phyloP scores from a whole-genome alignment of 2,888 invertebrate genomes.

The Spilarctia lutea region DNA sequence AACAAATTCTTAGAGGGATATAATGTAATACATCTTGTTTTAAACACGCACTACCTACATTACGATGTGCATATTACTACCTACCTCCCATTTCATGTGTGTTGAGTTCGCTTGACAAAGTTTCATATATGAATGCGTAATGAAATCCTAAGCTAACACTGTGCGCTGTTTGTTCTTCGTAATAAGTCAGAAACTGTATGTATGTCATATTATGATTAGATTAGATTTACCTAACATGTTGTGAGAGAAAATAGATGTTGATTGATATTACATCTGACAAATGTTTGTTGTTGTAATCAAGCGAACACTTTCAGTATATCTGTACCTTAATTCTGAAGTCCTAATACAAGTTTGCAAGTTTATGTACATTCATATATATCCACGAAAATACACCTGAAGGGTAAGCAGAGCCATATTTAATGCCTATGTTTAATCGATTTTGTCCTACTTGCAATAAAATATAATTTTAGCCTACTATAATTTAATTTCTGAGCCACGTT shows the following conservation, averaged over 20 bases:
- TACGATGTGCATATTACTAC: neutral
- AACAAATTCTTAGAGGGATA: neutral
- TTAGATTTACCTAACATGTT: neutral
- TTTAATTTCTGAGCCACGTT: too few relatives aligned
- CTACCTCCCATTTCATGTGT: slow-evolving; percentile 1
- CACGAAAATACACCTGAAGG: too few relatives aligned
- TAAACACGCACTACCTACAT: neutral
- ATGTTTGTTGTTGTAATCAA: neutral
- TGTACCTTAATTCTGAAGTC: neutral
- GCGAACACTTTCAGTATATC: neutral
- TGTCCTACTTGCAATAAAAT: too few relatives aligned
- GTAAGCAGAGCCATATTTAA: too few relatives aligned
- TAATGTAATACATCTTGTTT: neutral
- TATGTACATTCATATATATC: too few relatives aligned
- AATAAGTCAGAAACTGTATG: slow-evolving; percentile 3
- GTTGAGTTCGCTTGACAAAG: slow-evolving; percentile 22
- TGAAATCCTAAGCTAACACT: slow-evolving; percentile 33
- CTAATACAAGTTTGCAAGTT: neutral
- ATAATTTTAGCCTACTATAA: too few relatives aligned
- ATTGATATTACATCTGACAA: neutral
- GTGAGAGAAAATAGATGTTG: neutral
- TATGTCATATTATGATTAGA: neutral
- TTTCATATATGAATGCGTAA: slow-evolving; percentile 39
- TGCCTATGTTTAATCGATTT: too few relatives aligned
- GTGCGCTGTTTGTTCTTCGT: neutral